Conservation (phyloP, 2,797 vertebrate genomes). For the Micropoecilia bifurca region DNA sequence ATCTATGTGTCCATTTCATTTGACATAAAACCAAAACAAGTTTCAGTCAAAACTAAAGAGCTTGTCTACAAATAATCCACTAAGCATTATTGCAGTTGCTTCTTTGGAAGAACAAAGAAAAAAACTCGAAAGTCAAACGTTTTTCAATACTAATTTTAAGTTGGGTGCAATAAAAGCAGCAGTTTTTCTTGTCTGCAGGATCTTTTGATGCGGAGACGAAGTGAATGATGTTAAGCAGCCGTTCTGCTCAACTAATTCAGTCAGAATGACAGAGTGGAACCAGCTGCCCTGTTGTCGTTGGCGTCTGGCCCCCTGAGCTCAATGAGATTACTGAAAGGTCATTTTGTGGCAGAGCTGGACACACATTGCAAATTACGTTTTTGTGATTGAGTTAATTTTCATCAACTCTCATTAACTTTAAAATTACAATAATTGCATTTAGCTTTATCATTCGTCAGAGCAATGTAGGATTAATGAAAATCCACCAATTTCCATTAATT, state of each 20-base stretch:
- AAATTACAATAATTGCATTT: background rate
- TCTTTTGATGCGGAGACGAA: background rate
- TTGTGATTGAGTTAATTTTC: background rate
- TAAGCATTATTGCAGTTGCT: background rate
- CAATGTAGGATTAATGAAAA: background rate
- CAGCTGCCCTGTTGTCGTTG: background rate
- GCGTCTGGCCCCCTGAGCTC: background rate
- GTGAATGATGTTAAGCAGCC: background rate
- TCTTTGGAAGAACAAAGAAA: background rate
- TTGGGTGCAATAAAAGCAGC: background rate
- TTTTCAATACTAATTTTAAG: background rate
- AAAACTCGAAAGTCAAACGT: background rate
- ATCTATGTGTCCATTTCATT: background rate
- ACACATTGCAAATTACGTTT: background rate
- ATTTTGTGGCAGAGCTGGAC: background rate
- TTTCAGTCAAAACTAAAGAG: background rate
- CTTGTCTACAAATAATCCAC: background rate
- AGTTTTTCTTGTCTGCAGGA: background rate
- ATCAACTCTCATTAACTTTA: background rate
- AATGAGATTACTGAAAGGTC: conserved; percentile 10
- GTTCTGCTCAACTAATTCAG: conserved; percentile 3
- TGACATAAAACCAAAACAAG: background rate
- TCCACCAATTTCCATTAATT: background rate
- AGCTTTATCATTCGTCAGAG: background rate
- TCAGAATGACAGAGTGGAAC: background rate